Evolutionary conservation across 2,888 invertebrate genomes (phyloP), one percentile per base, ranked within the genome.

Genomic region (Panzeria rudis): DNA sequence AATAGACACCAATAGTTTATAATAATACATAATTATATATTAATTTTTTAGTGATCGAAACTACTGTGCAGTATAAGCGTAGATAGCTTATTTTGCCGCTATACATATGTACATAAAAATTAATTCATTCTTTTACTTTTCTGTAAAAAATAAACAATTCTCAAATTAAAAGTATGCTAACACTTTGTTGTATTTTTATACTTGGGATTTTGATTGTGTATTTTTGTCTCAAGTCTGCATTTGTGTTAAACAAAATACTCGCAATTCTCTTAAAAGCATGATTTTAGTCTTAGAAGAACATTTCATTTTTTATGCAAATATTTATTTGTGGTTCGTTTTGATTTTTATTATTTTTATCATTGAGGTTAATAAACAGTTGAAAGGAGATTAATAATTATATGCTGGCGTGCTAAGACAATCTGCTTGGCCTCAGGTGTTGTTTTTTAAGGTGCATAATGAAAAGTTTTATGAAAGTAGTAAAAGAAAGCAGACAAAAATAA

Each of bases 361-460:
- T 73, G 72, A 7, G 66, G 64, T 73, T 80, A 66, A 80, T 56
- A 73, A 80, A 80, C 47, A 56, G 38, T 72, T 66, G 47, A 72
- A 66, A 59, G 35, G 25, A 56, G 20, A 72, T 80, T n/a, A 66
- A 66, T 80, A 59, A 72, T 72, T 72, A 64, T 56, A 35, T 47
- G 3, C 13, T 13, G 32, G 1, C n/a, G 11, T 32, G 68, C 5
- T 56, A 38, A 50, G 47, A 77, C 32, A 20, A 11, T 38, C 3
- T 20, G 17, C 25, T 3, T 62, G 25, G 47, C 17, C 56, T 29
- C 80, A 73, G 73, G 66, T 73, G 80, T 59, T n/a, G 13, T 25
- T 32, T 9, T 35, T 29, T 17, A 72, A 80, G 72, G 71, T 72
- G 71, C 64, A 32, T 71, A 71, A 79, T 54, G 54, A 64, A 79